Evolutionary conservation across 2,888 invertebrate genomes (phyloP).

Genomic region (Dryobotodes eremita): DNA sequence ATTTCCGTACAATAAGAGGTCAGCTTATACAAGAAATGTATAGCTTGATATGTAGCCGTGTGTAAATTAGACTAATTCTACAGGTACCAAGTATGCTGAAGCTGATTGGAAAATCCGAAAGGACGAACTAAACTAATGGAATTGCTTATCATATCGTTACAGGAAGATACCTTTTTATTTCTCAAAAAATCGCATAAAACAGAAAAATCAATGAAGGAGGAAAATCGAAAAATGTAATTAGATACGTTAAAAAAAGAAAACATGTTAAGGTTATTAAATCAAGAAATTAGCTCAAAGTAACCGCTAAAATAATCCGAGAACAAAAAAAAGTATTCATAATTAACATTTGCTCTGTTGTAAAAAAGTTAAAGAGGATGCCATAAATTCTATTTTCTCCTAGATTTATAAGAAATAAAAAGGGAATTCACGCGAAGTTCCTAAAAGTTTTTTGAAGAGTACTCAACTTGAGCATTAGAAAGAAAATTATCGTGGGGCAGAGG

Average conservation of each 20-base stretch:
- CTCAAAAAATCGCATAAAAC: too few relatives aligned
- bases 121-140: too few relatives aligned
- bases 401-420: constrained; percentile 80
- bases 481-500: constrained; percentile 82
- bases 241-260: too few relatives aligned
- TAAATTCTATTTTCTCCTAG: constrained; percentile 81
- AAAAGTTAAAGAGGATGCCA: constrained; percentile 72
- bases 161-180: too few relatives aligned
- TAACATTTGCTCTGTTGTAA: constrained; percentile 68
- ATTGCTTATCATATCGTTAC: not conserved
- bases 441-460: constrained; percentile 80
- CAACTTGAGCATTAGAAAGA: constrained; percentile 84
- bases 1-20: too few relatives aligned
- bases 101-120: too few relatives aligned
- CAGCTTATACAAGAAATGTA: too few relatives aligned
- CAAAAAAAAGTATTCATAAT: constrained; percentile 63
- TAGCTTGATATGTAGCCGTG: too few relatives aligned
- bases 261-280: constrained; percentile 18
- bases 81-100: not conserved
- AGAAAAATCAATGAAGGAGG: too few relatives aligned
- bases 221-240: too few relatives aligned
- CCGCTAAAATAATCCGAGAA: constrained; percentile 52
- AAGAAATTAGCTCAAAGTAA: constrained; percentile 36
- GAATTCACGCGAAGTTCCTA: constrained; percentile 74
- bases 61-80: too few relatives aligned